Percentiles rank a stretch among this genome's conserved stretches.
Conservation (phyloP, 2,797 vertebrate genomes). For the Philypnodon macrostomus region DNA sequence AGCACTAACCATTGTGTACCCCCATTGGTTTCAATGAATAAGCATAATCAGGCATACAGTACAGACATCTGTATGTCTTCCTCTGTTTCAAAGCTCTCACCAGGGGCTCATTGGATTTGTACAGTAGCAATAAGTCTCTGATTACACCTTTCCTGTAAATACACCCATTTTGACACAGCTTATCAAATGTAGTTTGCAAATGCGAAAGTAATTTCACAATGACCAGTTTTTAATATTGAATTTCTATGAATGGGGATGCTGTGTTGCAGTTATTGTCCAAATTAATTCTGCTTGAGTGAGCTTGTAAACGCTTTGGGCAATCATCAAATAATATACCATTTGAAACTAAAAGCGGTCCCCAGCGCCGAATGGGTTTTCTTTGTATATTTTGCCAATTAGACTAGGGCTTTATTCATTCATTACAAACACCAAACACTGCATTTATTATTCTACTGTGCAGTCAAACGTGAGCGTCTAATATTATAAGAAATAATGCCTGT, state of each 20-base stretch:
- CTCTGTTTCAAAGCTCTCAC: no score
- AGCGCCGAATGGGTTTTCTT: neutral
- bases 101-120: no score
- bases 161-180: neutral
- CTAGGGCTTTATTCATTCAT: neutral
- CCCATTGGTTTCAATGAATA: no score
- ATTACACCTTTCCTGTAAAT: no score
- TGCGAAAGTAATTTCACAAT: neutral
- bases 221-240: neutral
- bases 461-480: conserved; percentile 7
- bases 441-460: neutral
- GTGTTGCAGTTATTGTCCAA: neutral
- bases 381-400: conserved; percentile 1
- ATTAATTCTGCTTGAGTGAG: conserved; percentile 4
- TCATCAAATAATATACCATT: conserved; percentile 6
- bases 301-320: conserved; percentile 3
- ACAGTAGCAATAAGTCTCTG: no score
- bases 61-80: no score
- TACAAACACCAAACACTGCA: neutral
- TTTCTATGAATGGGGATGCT: neutral
- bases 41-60: no score
- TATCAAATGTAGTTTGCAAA: neutral
- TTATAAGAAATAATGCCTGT: neutral
- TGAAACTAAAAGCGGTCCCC: neutral
- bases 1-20: no score